phyloP scores from a whole-genome alignment of 2,888 invertebrate species.

The Synanthedon vespiformis region DNA sequence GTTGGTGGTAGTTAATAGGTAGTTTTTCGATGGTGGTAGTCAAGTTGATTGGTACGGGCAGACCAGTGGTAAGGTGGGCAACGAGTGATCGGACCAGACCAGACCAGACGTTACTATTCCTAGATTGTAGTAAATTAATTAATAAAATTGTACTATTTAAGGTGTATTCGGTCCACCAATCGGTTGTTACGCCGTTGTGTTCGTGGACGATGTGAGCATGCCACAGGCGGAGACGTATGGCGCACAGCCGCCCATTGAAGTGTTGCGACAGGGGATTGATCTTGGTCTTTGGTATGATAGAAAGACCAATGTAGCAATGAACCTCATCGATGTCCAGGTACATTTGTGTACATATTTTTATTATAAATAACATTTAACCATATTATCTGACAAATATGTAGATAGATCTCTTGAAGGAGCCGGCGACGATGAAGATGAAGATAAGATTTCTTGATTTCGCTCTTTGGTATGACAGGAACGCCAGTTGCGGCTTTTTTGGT shows the following conservation, averaged over 20 bases:
- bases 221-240: conserved; percentile 90
- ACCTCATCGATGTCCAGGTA: conserved; percentile 87
- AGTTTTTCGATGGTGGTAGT: too few relatives aligned
- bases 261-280: conserved; percentile 91
- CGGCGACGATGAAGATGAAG: conserved; percentile 77
- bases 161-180: conserved; percentile 93
- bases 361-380: too few relatives aligned
- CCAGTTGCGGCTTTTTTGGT: conserved; percentile 61
- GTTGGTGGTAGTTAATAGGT: too few relatives aligned
- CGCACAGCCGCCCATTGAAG: conserved; percentile 94
- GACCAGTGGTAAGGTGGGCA: too few relatives aligned
- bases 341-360: background rate
- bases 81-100: too few relatives aligned
- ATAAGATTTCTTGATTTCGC: conserved; percentile 88
- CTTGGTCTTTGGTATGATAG: conserved; percentile 91
- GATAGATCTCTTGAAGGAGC: too few relatives aligned
- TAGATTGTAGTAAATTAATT: too few relatives aligned
- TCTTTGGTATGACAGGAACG: conserved; percentile 91
- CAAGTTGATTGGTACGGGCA: too few relatives aligned
- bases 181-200: conserved; percentile 89
- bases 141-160: conserved; percentile 13
- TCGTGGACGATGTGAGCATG: conserved; percentile 98
- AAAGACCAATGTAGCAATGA: conserved; percentile 81
- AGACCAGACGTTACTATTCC: too few relatives aligned
- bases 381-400: too few relatives aligned